Conservation (phyloP, 2,888 invertebrate genomes). For the Exocentrus adspersus region DNA sequence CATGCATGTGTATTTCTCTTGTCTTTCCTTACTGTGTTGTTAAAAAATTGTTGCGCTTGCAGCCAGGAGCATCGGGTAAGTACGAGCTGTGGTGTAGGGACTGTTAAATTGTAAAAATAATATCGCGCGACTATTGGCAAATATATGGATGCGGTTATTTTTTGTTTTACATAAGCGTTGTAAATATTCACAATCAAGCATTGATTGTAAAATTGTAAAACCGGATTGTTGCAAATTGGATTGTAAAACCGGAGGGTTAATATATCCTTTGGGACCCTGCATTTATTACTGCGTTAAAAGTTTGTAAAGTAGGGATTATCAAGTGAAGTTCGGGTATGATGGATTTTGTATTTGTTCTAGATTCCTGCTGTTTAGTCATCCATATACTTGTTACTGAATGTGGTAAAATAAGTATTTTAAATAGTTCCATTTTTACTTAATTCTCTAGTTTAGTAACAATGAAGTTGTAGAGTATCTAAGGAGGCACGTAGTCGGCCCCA, state of each 20-base stretch:
- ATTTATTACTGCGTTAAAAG: too few relatives aligned
- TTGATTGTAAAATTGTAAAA: too few relatives aligned
- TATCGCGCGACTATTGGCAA: neutral
- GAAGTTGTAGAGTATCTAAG: slow-evolving; percentile 18
- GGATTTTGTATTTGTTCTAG: too few relatives aligned
- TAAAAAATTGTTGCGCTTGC: slow-evolving; percentile 55
- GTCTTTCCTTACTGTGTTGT: slow-evolving; percentile 38
- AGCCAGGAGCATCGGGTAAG: slow-evolving; percentile 60
- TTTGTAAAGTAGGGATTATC: too few relatives aligned
- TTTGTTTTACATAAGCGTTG: too few relatives aligned
- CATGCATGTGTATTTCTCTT: slow-evolving; percentile 57
- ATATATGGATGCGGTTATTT: neutral
- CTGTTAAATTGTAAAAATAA: slow-evolving; percentile 8
- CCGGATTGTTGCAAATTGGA: too few relatives aligned
- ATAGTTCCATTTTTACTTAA: slow-evolving; percentile 14
- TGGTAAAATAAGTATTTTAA: slow-evolving; percentile 2
- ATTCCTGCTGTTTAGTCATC: neutral
- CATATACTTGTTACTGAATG: neutral
- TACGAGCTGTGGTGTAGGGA: slow-evolving; percentile 56
- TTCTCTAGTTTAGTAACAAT: slow-evolving; percentile 24
- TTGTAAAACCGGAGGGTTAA: too few relatives aligned
- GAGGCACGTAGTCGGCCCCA: slow-evolving; percentile 20
- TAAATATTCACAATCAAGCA: too few relatives aligned
- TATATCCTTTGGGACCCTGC: too few relatives aligned
- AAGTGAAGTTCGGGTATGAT: too few relatives aligned